Conservation (phyloP, 1,140 invertebrate species). For the Bathynomus jamesi region DNA sequence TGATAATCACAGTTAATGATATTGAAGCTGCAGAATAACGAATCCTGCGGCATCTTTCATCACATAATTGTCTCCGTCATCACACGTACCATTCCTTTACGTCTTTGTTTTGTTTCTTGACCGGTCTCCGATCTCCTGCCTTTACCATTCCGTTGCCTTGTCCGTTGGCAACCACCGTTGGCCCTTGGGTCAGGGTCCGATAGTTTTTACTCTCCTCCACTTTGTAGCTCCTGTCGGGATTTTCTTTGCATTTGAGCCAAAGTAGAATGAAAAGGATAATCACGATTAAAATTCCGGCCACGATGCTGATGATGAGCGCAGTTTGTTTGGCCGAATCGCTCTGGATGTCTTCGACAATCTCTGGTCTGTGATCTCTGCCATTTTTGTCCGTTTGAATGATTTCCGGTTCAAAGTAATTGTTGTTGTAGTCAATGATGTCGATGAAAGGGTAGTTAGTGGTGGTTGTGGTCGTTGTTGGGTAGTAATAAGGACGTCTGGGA, state of each 20-base stretch:
- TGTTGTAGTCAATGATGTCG: constrained; percentile 4
- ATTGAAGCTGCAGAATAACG: neutral
- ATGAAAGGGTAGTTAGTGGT: constrained; percentile 5
- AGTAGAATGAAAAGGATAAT: constrained; percentile 83
- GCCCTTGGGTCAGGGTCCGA: constrained; percentile 42
- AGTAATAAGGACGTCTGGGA: neutral
- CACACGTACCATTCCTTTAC: constrained; percentile 92
- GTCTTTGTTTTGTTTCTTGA: constrained; percentile 70
- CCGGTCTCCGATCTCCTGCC: constrained; percentile 47
- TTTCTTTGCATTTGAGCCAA: constrained; percentile 78
- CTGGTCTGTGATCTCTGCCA: constrained; percentile 16
- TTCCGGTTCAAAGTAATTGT: neutral
- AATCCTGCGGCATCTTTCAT: neutral
- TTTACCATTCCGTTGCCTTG: constrained; percentile 46
- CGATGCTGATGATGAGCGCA: constrained; percentile 72
- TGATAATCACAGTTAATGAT: neutral
- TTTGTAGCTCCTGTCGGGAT: constrained; percentile 79
- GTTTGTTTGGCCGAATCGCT: constrained; percentile 46
- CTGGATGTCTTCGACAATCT: constrained; percentile 13
- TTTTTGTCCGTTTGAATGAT: constrained; percentile 2
- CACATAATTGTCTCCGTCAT: constrained; percentile 30
- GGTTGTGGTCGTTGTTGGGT: constrained; percentile 1
- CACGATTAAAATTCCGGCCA: constrained; percentile 81
- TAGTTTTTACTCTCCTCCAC: constrained; percentile 66
- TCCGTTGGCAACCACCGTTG: constrained; percentile 42